Percentiles rank a stretch among this genome's conserved stretches.
Evolutionary conservation across 2,113 vertebrate genomes (phyloP).

Genomic region (Eublepharis macularius): DNA sequence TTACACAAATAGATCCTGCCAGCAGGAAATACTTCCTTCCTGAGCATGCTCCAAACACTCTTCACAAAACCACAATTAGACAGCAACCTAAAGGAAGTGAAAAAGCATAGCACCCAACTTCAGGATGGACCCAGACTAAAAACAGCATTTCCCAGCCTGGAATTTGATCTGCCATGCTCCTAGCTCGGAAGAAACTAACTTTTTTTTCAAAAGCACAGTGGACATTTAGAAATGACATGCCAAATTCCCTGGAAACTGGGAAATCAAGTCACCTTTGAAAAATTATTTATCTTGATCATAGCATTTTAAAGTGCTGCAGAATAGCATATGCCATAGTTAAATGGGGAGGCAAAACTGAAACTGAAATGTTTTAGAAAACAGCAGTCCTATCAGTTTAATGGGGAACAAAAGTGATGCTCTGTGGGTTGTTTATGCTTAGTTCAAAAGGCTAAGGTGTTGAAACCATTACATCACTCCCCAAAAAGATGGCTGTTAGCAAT

Average conservation of each 20-base stretch:
- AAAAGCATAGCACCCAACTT: constrained; percentile 17
- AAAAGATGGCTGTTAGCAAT: background rate
- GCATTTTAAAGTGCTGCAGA: background rate
- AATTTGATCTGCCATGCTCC: constrained; percentile 16
- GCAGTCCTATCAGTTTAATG: background rate
- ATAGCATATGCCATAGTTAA: background rate
- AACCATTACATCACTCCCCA: background rate
- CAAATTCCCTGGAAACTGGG: background rate
- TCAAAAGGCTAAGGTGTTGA: background rate
- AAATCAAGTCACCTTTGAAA: background rate
- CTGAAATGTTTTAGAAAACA: background rate
- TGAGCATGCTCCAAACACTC: constrained; percentile 59
- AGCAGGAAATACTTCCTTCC: constrained; percentile 72
- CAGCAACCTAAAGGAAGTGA: constrained; percentile 30
- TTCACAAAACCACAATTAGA: constrained; percentile 45
- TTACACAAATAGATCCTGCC: constrained; percentile 72
- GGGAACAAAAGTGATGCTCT: background rate
- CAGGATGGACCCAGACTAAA: constrained; percentile 24
- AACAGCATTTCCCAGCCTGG: constrained; percentile 35
- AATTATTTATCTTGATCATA: background rate
- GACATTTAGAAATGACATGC: background rate
- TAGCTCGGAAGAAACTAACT: background rate
- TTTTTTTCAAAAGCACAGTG: background rate
- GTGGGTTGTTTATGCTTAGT: background rate
- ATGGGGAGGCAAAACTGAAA: background rate